Evolutionary conservation across 2,797 vertebrate species (phyloP).

Genomic region (Lophotriccus pileatus): DNA sequence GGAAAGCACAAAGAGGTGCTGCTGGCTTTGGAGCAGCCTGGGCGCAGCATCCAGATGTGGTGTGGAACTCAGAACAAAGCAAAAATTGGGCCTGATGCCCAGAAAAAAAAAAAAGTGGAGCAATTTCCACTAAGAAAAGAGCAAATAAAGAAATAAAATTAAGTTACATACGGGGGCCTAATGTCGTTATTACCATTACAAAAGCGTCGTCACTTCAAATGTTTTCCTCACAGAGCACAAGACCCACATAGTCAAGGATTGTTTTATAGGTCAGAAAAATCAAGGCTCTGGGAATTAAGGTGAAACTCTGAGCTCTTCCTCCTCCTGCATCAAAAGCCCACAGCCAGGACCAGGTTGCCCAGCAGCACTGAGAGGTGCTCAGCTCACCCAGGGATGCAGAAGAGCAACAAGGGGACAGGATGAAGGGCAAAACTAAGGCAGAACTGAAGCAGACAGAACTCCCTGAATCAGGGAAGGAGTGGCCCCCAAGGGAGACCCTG

Average conservation of each 20-base stretch:
- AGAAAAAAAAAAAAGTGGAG: constrained; percentile 46
- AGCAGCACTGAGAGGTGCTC: neutral
- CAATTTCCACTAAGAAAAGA: constrained; percentile 49
- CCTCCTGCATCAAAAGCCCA: neutral
- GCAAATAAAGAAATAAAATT: constrained; percentile 23
- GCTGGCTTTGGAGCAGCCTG: neutral
- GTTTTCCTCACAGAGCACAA: neutral
- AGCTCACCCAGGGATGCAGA: neutral
- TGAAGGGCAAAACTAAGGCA: neutral
- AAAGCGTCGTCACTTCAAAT: neutral
- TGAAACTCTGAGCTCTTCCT: neutral
- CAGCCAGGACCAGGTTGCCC: accelerated
- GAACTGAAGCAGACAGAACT: neutral
- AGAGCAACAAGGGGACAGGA: neutral
- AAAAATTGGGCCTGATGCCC: neutral
- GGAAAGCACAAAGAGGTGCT: neutral
- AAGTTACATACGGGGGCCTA: neutral
- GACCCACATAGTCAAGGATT: neutral
- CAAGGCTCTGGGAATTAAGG: neutral
- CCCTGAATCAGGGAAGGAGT: neutral
- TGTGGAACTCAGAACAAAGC: neutral
- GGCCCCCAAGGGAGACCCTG: neutral
- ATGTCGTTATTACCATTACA: neutral
- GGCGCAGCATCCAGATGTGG: neutral
- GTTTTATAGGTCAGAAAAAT: neutral